Conservation (phyloP, 2,113 vertebrate species). For the Pipa parva region DNA sequence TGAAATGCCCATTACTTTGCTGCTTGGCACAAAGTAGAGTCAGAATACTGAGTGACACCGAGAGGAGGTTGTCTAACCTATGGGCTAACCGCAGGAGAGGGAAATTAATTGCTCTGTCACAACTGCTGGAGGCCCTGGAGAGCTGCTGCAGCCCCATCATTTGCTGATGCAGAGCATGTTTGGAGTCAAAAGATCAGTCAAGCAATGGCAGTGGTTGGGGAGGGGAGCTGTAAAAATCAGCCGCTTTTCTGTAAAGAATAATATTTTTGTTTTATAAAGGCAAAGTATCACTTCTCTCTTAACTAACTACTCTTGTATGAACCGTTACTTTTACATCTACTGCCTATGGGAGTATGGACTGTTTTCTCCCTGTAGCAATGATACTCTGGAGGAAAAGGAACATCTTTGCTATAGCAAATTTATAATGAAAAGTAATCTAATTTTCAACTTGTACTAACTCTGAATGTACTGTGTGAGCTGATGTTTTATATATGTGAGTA, state of each 20-base stretch:
- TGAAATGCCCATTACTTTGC: slow-evolving; percentile 8
- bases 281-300: background rate
- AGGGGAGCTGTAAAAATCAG: slow-evolving; percentile 7
- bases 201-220: slow-evolving; percentile 23
- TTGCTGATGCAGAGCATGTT: slow-evolving; percentile 23
- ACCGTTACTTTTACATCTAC: background rate
- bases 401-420: background rate
- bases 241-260: background rate
- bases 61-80: slow-evolving; percentile 36
- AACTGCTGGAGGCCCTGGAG: slow-evolving; percentile 28
- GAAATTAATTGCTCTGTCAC: slow-evolving; percentile 43
- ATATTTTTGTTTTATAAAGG: background rate
- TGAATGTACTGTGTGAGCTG: no score
- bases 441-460: no score
- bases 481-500: no score
- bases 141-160: slow-evolving; percentile 22
- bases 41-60: slow-evolving; percentile 28
- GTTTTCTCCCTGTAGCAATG: background rate
- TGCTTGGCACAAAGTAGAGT: slow-evolving; percentile 25
- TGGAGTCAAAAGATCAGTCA: slow-evolving; percentile 5
- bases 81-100: slow-evolving; percentile 33
- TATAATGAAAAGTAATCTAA: no score
- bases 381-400: background rate
- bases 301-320: background rate
- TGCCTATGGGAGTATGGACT: no score